A percentile compares a stretch with the other conserved stretches of the same genome.
Evolutionary conservation across 2,888 invertebrate genomes (phyloP).

Genomic region (Nyleta sp.): DNA sequence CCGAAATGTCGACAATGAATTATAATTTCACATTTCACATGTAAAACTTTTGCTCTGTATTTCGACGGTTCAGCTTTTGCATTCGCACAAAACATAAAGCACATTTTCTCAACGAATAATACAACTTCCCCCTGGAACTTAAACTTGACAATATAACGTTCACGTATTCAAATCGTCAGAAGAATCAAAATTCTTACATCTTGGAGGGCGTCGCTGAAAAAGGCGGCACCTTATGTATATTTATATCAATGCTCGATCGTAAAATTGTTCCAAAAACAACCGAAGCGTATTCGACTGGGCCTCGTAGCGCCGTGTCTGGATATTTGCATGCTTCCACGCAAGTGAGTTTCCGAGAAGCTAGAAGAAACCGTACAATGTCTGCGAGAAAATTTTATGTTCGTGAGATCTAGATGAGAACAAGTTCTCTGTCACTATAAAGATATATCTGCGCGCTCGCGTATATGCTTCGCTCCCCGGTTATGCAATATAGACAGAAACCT

Average conservation of each 20-base stretch:
- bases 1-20: too few species aligned
- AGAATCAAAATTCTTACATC: background rate
- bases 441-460: slow-evolving; percentile 27
- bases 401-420: slow-evolving; percentile 55
- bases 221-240: slow-evolving; percentile 39
- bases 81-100: too few species aligned
- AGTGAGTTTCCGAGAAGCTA: slow-evolving; percentile 45
- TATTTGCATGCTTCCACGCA: slow-evolving; percentile 51
- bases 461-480: slow-evolving; percentile 26
- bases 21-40: too few species aligned
- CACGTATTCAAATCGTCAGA: slow-evolving; percentile 13
- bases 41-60: too few species aligned
- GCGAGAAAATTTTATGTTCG: slow-evolving; percentile 45
- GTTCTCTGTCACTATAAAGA: slow-evolving; percentile 48
- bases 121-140: background rate
- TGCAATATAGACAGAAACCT: slow-evolving; percentile 40
- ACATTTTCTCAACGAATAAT: too few species aligned
- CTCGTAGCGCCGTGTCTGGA: slow-evolving; percentile 10
- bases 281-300: slow-evolving; percentile 24
- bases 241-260: slow-evolving; percentile 31
- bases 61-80: too few species aligned
- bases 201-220: slow-evolving; percentile 1
- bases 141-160: slow-evolving; percentile 5
- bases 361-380: slow-evolving; percentile 30
- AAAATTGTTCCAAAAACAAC: slow-evolving; percentile 46